A percentile compares a stretch with the other conserved stretches of the same genome.
Evolutionary conservation across 2,797 vertebrate genomes (phyloP).

Genomic region (Oreochromis grahami): DNA sequence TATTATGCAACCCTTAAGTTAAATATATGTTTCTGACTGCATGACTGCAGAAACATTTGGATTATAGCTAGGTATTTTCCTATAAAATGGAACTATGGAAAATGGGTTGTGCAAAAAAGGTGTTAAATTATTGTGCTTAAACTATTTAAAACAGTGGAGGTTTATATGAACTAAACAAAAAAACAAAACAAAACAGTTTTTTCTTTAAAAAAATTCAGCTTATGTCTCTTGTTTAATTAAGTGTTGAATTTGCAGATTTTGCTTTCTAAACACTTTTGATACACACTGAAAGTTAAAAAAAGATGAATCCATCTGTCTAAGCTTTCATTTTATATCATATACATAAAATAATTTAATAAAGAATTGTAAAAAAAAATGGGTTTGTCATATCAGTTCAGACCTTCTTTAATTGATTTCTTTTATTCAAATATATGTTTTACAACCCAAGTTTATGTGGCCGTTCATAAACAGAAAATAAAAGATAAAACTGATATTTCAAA

Average conservation of each 20-base stretch:
- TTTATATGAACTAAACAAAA: accelerated
- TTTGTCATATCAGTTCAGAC: not conserved
- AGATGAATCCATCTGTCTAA: not conserved
- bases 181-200: not conserved
- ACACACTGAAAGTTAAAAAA: not conserved
- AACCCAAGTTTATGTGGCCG: accelerated
- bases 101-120: not conserved
- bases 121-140: accelerated
- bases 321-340: not conserved
- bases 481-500: not conserved
- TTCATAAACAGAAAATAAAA: not conserved
- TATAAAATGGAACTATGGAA: not conserved
- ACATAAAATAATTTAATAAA: not conserved
- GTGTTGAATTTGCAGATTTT: not conserved
- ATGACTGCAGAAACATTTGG: not conserved
- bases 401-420: not conserved
- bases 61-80: not conserved
- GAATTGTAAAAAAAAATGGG: not conserved
- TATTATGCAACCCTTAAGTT: not conserved
- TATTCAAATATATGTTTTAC: not conserved
- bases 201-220: not conserved
- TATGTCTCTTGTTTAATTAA: accelerated
- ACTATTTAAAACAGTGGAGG: not conserved
- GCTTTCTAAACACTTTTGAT: not conserved
- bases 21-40: not conserved